These are phyloP conservation scores for Mustelus asterias DNA, from an alignment of 2,113 vertebrate genomes.

Conservation along the genomic window DNA sequence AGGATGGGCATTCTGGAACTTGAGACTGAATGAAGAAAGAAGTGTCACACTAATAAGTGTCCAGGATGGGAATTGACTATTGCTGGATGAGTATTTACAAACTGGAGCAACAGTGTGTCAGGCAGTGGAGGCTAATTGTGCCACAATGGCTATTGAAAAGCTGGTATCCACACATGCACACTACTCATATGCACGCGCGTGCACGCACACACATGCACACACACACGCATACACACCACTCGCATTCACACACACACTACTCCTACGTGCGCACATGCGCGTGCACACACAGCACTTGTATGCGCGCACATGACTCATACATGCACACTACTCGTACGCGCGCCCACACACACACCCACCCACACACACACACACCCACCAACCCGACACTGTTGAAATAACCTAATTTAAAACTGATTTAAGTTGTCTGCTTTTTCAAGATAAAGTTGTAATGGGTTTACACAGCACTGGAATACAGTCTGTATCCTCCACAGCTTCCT, in stretches of 20 bases:
- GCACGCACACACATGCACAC: too few species aligned
- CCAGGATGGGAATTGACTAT: neutral
- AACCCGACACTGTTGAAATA: neutral
- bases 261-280: too few species aligned
- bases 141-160: too few species aligned
- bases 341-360: too few species aligned
- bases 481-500: neutral
- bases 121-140: neutral
- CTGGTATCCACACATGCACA: too few species aligned
- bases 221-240: too few species aligned
- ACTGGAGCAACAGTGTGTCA: neutral
- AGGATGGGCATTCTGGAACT: neutral
- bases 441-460: conserved; percentile 16
- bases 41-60: neutral
- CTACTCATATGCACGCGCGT: too few species aligned
- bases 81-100: neutral
- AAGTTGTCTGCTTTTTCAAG: neutral
- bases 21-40: neutral
- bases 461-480: neutral
- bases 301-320: too few species aligned
- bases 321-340: too few species aligned
- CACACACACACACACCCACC: too few species aligned
- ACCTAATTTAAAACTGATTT: neutral
- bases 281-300: too few species aligned
- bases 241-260: neutral